phyloP scores from a whole-genome alignment of 2,797 vertebrate genomes.

The Periparus ater region DNA sequence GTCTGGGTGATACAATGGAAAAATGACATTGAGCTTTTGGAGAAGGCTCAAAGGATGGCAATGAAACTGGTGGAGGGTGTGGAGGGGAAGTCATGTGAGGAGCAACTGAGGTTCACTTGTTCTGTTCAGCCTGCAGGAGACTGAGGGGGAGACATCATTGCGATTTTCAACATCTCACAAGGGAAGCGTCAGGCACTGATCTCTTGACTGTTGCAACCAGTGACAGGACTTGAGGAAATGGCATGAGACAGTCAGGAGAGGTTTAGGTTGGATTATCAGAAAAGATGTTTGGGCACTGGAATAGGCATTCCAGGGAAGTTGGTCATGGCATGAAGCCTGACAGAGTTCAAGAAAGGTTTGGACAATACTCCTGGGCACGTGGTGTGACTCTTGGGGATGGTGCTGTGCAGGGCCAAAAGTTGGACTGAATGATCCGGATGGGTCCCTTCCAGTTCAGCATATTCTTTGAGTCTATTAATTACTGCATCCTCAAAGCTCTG shows the following conservation, averaged over 20 bases:
- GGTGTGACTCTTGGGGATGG: neutral
- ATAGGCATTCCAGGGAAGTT: neutral
- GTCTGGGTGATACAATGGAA: rapidly evolving
- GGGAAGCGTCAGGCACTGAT: neutral
- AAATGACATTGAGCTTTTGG: rapidly evolving
- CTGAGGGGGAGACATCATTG: neutral
- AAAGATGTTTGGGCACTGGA: neutral
- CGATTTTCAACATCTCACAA: neutral
- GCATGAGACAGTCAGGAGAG: neutral
- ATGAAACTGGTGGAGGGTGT: neutral
- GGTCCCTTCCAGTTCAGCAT: neutral
- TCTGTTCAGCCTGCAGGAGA: neutral
- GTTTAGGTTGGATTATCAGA: neutral
- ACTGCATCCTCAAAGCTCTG: neutral
- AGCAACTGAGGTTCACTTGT: neutral
- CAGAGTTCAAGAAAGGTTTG: neutral
- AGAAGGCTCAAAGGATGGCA: neutral
- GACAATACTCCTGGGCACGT: neutral
- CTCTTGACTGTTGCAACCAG: neutral
- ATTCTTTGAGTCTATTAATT: neutral
- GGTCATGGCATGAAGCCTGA: neutral
- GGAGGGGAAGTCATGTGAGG: rapidly evolving
- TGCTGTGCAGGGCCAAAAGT: neutral
- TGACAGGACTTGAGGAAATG: neutral
- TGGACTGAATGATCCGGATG: neutral